Evolutionary conservation across 1,140 invertebrate species (phyloP).

Genomic region (Bombus picipes): DNA sequence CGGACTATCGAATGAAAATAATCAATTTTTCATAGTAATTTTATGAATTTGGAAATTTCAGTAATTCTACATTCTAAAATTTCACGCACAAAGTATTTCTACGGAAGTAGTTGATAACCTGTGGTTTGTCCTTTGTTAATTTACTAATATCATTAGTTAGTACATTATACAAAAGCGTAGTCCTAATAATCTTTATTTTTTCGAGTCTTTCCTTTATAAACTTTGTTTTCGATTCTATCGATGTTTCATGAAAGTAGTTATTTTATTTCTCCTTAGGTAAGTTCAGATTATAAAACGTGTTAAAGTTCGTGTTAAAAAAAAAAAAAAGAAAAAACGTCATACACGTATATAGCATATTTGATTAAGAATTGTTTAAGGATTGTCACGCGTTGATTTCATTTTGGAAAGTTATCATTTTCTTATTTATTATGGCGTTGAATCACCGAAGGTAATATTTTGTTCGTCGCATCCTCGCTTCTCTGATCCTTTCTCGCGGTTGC

Average conservation of each 20-base stretch:
- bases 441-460: not conserved
- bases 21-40: no score
- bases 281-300: not conserved
- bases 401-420: not conserved
- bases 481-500: slow-evolving; percentile 42
- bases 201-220: not conserved
- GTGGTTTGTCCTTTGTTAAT: no score
- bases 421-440: not conserved
- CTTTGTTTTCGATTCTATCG: not conserved
- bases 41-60: no score
- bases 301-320: not conserved
- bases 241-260: not conserved
- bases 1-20: no score
- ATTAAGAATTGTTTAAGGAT: not conserved
- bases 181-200: no score
- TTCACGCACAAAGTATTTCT: no score
- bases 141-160: no score
- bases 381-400: not conserved
- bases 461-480: not conserved
- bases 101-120: no score
- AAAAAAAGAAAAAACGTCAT: no score
- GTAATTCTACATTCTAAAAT: no score
- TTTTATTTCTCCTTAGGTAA: not conserved
- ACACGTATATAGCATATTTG: not conserved
- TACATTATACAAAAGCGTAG: no score